Conservation (phyloP, 2,797 vertebrate species). For the Philypnodon macrostomus region DNA sequence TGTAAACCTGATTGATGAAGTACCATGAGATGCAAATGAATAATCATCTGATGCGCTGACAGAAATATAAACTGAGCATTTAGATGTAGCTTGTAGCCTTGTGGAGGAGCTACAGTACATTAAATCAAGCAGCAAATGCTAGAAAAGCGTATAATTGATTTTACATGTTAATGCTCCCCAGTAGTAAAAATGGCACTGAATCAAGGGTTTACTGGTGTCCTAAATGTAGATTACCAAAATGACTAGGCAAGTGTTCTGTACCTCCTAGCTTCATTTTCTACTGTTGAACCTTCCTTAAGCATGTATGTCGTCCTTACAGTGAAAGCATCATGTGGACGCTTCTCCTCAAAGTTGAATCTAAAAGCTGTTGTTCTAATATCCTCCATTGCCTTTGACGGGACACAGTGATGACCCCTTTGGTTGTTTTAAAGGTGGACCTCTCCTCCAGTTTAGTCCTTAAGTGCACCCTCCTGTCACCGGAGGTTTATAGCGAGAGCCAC, state of each 20-base stretch:
- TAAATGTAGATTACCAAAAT: slow-evolving; percentile 23
- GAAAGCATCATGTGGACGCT: slow-evolving; percentile 10
- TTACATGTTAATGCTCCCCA: slow-evolving; percentile 27
- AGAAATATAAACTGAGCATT: slow-evolving; percentile 44
- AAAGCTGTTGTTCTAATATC: no score
- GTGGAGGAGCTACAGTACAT: slow-evolving; percentile 40
- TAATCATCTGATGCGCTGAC: slow-evolving; percentile 18
- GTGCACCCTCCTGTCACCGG: slow-evolving; percentile 75
- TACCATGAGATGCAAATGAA: slow-evolving; percentile 33
- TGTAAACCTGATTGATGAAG: slow-evolving; percentile 26
- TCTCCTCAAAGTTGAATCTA: slow-evolving; percentile 21
- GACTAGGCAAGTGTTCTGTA: slow-evolving; percentile 38
- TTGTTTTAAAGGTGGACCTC: slow-evolving; percentile 25
- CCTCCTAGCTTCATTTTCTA: no score
- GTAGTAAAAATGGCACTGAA: slow-evolving; percentile 45
- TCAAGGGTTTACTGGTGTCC: slow-evolving; percentile 21
- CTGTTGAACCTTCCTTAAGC: slow-evolving; percentile 5
- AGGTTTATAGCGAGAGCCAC: slow-evolving; percentile 83
- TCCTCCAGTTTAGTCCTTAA: slow-evolving; percentile 13
- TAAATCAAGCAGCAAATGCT: slow-evolving; percentile 45
- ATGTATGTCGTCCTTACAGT: slow-evolving; percentile 20
- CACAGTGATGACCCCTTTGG: slow-evolving; percentile 11
- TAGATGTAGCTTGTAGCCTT: slow-evolving; percentile 11
- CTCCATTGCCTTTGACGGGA: no score
- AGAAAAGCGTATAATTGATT: slow-evolving; percentile 54